These are phyloP conservation scores for Julus scanicus DNA, from an alignment of 2,888 invertebrate genomes.

Conservation along the genomic window DNA sequence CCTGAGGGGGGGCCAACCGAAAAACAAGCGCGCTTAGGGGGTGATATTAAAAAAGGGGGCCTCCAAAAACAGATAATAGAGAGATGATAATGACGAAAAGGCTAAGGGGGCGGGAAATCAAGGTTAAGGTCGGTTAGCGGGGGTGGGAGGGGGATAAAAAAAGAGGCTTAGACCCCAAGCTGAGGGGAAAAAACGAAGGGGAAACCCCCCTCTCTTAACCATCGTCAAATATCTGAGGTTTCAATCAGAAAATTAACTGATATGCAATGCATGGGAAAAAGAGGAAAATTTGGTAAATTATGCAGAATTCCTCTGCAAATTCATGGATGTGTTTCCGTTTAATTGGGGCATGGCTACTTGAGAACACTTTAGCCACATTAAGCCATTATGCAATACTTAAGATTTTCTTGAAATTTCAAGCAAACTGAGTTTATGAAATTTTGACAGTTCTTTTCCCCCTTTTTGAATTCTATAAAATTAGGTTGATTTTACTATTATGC, in stretches of 20 bases:
- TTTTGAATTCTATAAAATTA: too few species aligned
- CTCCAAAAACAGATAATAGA: background rate
- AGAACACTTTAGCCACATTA: too few species aligned
- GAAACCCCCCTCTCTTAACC: background rate
- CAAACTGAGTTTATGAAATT: too few species aligned
- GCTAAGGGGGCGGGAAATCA: conserved; percentile 1
- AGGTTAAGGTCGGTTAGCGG: conserved; percentile 4
- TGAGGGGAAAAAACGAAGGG: background rate
- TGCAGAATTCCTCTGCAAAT: too few species aligned
- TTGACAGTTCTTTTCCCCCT: too few species aligned
- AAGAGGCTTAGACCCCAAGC: background rate
- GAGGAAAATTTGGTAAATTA: too few species aligned
- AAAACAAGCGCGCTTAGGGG: conserved; percentile 37
- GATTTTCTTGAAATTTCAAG: too few species aligned
- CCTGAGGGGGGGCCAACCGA: conserved; percentile 16
- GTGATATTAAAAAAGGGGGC: background rate
- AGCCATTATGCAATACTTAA: too few species aligned
- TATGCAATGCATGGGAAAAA: too few species aligned
- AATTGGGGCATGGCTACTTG: too few species aligned
- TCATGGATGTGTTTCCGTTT: too few species aligned
- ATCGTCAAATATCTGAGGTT: background rate
- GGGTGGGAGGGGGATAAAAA: background rate
- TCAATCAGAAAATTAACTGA: background rate
- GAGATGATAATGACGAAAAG: conserved; percentile 3
- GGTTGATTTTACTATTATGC: too few species aligned